These are phyloP conservation scores for Caenorhabditis sinica DNA, from an alignment of 2,888 invertebrate genomes.

Conservation along the genomic window DNA sequence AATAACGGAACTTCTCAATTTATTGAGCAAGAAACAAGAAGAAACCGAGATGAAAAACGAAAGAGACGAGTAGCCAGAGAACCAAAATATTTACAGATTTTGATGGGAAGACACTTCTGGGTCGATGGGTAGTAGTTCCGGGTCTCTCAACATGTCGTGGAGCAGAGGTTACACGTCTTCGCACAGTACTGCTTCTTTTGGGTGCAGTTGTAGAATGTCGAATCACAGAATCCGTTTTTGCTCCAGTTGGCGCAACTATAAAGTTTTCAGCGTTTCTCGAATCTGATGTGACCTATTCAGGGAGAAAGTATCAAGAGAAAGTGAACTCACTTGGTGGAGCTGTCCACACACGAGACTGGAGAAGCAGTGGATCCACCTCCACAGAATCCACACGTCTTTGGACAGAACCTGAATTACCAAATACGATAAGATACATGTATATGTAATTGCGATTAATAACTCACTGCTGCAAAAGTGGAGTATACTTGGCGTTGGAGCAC, in stretches of 20 bases:
- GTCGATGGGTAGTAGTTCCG: conserved; percentile 10
- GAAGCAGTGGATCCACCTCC: conserved; percentile 51
- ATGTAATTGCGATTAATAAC: not conserved
- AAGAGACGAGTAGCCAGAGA: conserved; percentile 46
- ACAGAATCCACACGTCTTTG: conserved; percentile 63
- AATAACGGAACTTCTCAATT: conserved; percentile 37
- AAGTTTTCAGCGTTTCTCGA: not conserved
- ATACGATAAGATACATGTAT: not conserved
- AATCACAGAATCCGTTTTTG: conserved; percentile 59
- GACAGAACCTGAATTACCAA: conserved; percentile 45
- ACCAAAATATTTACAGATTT: conserved; percentile 62
- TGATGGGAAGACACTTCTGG: conserved; percentile 46
- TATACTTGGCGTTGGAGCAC: conserved; percentile 55
- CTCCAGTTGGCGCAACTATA: conserved; percentile 58
- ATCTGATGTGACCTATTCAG: not conserved
- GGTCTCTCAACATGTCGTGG: conserved; percentile 41
- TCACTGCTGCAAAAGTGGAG: conserved; percentile 56
- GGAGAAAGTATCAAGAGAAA: too few species aligned
- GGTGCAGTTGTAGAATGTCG: conserved; percentile 51
- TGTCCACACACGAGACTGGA: conserved; percentile 52
- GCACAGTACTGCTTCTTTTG: conserved; percentile 56
- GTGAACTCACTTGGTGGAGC: conserved; percentile 45
- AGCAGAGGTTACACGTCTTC: conserved; percentile 53
- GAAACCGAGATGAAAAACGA: conserved; percentile 55
- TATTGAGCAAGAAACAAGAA: conserved; percentile 51